Conservation (phyloP, 2,113 vertebrate genomes). For the Oryctolagus cuniculus region mOryCun1.1 NC_091435.1:90041001-90041500, state of each 20-base stretch:
- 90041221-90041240: not conserved
- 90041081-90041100: not conserved
- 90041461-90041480: not conserved
- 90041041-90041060: not conserved
- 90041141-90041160: not conserved
- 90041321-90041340: not conserved
- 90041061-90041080: not conserved
- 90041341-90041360: not conserved
- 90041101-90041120: not conserved
- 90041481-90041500: not conserved
- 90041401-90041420: not conserved
- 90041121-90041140: not conserved
- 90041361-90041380: not conserved
- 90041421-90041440: not conserved
- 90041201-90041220: not conserved
- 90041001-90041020: not conserved
- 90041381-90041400: not conserved
- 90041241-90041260: not conserved
- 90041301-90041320: not conserved
- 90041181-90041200: not conserved
- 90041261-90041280: not conserved
- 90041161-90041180: not conserved
- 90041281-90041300: not conserved
- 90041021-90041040: slow-evolving; percentile 8
- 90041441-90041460: not conserved